These are phyloP conservation scores for Tiliqua scincoides DNA, from an alignment of 2,113 vertebrate genomes.

Conservation along the genomic window DNA sequence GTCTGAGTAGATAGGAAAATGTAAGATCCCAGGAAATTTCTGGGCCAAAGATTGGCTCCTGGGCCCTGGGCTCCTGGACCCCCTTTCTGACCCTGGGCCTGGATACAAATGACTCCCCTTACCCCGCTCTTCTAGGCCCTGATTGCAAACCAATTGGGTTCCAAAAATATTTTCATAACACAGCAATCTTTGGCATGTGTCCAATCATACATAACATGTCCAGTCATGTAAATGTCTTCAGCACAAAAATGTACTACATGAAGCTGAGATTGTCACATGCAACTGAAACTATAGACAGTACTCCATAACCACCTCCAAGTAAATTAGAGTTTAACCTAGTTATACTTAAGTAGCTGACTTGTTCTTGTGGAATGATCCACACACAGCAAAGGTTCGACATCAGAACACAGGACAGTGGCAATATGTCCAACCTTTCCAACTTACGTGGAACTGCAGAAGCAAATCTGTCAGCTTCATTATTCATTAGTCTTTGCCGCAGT, in stretches of 20 bases:
- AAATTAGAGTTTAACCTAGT: not conserved
- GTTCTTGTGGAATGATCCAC: rapidly evolving
- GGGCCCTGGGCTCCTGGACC: no score
- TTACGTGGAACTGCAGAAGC: conserved; percentile 92
- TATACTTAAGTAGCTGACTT: not conserved
- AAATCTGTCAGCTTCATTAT: conserved; percentile 87
- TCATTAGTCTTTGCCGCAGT: conserved; percentile 88
- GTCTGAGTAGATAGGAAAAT: no score
- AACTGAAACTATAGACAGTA: conserved; percentile 5
- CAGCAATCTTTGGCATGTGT: not conserved
- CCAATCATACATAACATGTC: not conserved
- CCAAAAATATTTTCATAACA: conserved; percentile 15
- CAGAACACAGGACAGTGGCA: not conserved
- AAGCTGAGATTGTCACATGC: not conserved
- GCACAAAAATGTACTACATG: not conserved
- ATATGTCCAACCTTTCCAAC: conserved; percentile 42
- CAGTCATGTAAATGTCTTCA: not conserved
- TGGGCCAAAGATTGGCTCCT: no score
- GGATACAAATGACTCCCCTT: no score
- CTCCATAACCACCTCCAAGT: not conserved
- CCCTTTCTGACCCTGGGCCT: no score
- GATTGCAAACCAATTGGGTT: rapidly evolving
- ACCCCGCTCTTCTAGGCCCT: no score
- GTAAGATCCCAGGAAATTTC: no score
- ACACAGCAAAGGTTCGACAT: not conserved